Evolutionary conservation across 2,113 vertebrate species (phyloP).

Genomic region (Polypterus bichir): DNA sequence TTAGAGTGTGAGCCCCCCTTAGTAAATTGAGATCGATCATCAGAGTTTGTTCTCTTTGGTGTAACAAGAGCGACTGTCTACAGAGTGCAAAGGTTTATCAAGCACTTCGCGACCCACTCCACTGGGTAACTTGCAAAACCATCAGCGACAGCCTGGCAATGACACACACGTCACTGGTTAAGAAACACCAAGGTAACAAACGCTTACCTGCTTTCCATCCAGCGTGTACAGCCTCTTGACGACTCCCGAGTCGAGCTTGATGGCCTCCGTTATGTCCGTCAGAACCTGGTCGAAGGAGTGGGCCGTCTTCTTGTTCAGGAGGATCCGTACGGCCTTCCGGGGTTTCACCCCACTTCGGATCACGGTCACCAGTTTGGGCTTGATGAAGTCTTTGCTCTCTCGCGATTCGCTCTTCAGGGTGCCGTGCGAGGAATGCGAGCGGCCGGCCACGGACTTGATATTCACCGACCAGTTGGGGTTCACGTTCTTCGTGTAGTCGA

Average conservation of each 20-base stretch:
- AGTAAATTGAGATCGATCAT: too few species aligned
- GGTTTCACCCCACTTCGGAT: conserved; percentile 92
- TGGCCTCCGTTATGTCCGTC: conserved; percentile 91
- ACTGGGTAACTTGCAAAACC: too few species aligned
- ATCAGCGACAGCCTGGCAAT: too few species aligned
- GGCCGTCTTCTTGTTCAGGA: conserved; percentile 95
- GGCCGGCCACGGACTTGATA: conserved; percentile 56
- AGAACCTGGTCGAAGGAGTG: conserved; percentile 96
- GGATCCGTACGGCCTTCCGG: conserved; percentile 85
- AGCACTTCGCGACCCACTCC: too few species aligned
- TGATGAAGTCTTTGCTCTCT: conserved; percentile 88
- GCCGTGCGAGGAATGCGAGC: conserved; percentile 60
- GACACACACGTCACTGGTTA: conserved; percentile 12
- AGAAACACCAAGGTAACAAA: too few species aligned
- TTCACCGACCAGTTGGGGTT: conserved; percentile 96
- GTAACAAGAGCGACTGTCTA: too few species aligned
- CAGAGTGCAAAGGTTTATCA: too few species aligned
- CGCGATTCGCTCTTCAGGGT: conserved; percentile 58
- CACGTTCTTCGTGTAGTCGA: conserved; percentile 88
- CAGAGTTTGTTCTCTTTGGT: too few species aligned
- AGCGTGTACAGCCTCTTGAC: conserved; percentile 89
- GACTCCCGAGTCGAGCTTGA: conserved; percentile 90
- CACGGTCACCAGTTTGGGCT: conserved; percentile 91
- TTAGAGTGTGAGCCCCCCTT: too few species aligned
- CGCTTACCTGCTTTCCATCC: conserved; percentile 86